Evolutionary conservation across 2,797 vertebrate species (phyloP), one percentile per base, ranked within the genome.

Genomic region (Pterois miles): DNA sequence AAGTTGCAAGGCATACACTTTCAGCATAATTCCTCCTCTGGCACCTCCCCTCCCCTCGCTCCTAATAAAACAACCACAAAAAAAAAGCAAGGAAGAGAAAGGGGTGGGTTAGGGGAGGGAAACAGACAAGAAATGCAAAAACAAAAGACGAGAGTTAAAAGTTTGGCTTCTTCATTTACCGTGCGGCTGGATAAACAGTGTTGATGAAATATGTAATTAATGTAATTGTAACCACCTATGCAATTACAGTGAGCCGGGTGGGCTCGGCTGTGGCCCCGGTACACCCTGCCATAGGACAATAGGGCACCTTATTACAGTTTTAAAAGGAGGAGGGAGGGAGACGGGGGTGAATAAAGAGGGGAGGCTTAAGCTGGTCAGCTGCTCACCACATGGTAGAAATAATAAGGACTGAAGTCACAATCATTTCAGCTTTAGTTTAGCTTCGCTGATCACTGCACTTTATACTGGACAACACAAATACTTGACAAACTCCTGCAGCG

Each of bases 341-440:
- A 14, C 31, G 4, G 40, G 48, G 22, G 59, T 54, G 75, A 81
- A 76, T 74, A 73, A 80, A n/a, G 48, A 71, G 71, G 76, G 87
- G 81, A 64, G 76, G 93, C 93, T 96, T 96, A 96, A 95, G 94
- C 94, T 90, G 96, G 97, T 98, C 97, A 98, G 98, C 97, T 99
- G 97, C 96, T 96, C 94, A 92, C 97, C 98, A 98, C 97, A 98
- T 98, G 98, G 94, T 93, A 91, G 93, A 94, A 95, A 95, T 93
- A 94, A 97, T 93, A 90, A 88, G 93, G 93, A 94, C 93, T 90
- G 94, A 95, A 96, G 96, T 96, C 96, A 96, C 96, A 96, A 95
- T 96, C 93, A 96, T 96, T 97, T 95, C 94, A 96, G 95, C 96
- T 96, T 96, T 95, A 93, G 93, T 94, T 96, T 95, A 95, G 94